Evolutionary conservation across 2,113 vertebrate genomes (phyloP).

Genomic region (Pseudopodoces humilis): DNA sequence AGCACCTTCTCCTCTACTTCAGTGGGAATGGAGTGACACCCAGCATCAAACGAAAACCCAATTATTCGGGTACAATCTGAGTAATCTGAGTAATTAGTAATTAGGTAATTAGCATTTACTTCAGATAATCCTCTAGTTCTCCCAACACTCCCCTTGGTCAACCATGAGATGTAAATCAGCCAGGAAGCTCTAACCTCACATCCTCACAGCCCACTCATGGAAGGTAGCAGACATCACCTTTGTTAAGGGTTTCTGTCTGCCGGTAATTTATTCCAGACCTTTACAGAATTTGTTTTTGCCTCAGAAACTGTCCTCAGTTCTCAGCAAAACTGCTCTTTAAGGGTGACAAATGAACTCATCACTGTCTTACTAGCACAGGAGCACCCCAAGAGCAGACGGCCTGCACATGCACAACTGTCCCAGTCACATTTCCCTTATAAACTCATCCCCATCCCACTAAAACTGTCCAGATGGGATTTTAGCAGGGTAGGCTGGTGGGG

Average conservation of each 20-base stretch:
- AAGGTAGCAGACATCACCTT: not conserved
- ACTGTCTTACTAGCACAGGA: not conserved
- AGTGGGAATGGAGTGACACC: not conserved
- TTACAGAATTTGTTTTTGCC: not conserved
- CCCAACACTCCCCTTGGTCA: not conserved
- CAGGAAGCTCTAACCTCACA: not conserved
- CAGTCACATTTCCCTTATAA: not conserved
- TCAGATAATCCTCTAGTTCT: not conserved
- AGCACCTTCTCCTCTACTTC: not conserved
- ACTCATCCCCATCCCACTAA: not conserved
- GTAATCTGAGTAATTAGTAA: not conserved
- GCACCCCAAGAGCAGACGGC: not conserved
- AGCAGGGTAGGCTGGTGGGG: not conserved
- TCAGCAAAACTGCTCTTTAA: not conserved
- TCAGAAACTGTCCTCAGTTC: not conserved
- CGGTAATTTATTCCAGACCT: not conserved
- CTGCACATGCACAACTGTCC: accelerated
- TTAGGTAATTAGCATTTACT: not conserved
- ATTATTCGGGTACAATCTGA: not conserved
- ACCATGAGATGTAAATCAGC: not conserved
- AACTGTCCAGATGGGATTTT: not conserved
- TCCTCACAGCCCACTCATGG: not conserved
- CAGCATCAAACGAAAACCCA: not conserved
- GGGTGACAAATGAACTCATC: accelerated
- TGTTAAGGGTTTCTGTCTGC: not conserved